Conservation (phyloP, 2,113 vertebrate genomes). For the Zapornia atra region DNA sequence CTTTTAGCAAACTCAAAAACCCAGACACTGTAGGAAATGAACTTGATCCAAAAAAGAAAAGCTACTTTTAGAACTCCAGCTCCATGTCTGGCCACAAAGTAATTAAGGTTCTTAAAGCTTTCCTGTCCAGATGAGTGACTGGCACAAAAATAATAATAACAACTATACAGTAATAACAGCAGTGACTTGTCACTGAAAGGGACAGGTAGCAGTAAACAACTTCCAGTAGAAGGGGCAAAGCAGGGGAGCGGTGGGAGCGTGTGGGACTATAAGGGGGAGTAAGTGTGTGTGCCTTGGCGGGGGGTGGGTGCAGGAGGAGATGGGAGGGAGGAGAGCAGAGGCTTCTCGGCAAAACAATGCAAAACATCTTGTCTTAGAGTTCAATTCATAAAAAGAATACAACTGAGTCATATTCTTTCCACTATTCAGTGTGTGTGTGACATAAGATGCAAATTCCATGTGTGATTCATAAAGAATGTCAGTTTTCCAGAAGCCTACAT, state of each 20-base stretch:
- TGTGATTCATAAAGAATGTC: conserved; percentile 49
- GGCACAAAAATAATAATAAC: conserved; percentile 64
- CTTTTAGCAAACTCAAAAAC: conserved; percentile 49
- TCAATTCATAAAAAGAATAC: conserved; percentile 59
- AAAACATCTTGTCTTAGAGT: neutral
- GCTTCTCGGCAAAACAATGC: neutral
- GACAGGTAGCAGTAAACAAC: conserved; percentile 44
- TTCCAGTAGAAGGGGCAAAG: neutral
- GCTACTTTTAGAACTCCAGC: conserved; percentile 62
- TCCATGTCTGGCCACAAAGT: conserved; percentile 61
- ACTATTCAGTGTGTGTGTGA: conserved; percentile 14
- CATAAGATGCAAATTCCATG: conserved; percentile 7
- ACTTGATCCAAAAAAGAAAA: conserved; percentile 64
- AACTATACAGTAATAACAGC: conserved; percentile 58
- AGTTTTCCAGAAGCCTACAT: neutral
- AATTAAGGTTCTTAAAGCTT: conserved; percentile 71
- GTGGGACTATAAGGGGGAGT: neutral
- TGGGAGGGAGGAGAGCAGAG: neutral
- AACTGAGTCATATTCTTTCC: conserved; percentile 57
- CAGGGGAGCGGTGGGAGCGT: neutral
- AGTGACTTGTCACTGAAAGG: conserved; percentile 46
- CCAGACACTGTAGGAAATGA: conserved; percentile 62
- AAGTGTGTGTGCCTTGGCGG: neutral
- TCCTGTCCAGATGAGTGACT: conserved; percentile 65
- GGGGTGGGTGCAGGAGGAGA: neutral